Base-by-base conservation (phyloP, 2,113 vertebrate species). In the Psilopogon haemacephalus region DNA sequence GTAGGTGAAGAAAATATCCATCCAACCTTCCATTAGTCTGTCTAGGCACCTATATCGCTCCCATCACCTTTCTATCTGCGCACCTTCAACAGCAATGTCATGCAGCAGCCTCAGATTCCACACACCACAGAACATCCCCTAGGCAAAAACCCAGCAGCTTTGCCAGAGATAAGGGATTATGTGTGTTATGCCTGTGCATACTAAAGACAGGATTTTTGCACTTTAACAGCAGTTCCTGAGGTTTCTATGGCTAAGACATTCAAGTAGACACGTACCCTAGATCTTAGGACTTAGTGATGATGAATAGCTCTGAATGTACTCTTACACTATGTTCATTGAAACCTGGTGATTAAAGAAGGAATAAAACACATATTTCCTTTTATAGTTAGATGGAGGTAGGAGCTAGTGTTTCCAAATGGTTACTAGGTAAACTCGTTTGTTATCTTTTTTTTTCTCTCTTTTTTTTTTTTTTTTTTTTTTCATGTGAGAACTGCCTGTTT, bases 161-260 rank as follows among this genome's bases (percentile, higher is more conserved):
- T 86, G 86, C 92, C 95, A 96, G 88, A 97, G 96, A 97, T 95
- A 97, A 97, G 97, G 96, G 92, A 94, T 97, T 97, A 96, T 88
- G 91, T 73, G 63, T 92, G 88, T 95, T 97, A 73, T 89, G 93
- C 85, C 88, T 95, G 72, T 81, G 90, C 94, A 96, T 96, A 97
- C 91, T 94, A 87, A 96, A 93, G 88, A 90, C 96, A 97, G 76
- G 82, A 90, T 95, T 95, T 96, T 94, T 96, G 84, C 87, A 67
- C 85, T 92, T 95, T 74, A 94, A 81, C 75, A 94, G 84, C 38
- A 80, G 84, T 63, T 90, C 86, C 70, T 76, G 91, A 92, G 44
- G 79, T 96, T 97, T 94, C 69, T 85, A 62, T 73, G 40, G 82
- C 60, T 95, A 89, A 95, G 89, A 86, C 50, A 78, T 86, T 95